Percentiles rank a stretch among this genome's conserved stretches.
These are phyloP conservation scores for Rhodinocichla rosea DNA, from an alignment of 2,113 vertebrate genomes.

Conservation along the genomic window DNA sequence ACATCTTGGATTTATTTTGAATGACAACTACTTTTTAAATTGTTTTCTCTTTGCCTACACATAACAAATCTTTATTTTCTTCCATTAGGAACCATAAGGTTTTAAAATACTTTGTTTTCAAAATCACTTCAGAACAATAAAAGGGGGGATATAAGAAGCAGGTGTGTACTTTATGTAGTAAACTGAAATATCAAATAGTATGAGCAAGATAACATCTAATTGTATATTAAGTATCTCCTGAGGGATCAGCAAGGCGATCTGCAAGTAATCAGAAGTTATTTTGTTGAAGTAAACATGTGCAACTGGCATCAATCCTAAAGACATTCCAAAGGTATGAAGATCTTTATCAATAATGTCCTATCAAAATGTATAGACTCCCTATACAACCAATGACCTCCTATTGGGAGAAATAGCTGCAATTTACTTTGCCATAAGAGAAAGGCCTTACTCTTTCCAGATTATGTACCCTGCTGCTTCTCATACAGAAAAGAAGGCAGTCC, in stretches of 20 bases:
- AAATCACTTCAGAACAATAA: background rate
- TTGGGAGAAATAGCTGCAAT: background rate
- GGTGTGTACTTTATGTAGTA: background rate
- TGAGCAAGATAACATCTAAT: conserved; percentile 18
- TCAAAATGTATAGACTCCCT: background rate
- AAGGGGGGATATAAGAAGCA: background rate
- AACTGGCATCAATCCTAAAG: conserved; percentile 17
- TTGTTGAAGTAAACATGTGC: background rate
- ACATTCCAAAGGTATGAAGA: background rate
- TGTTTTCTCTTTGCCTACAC: background rate
- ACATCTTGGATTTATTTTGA: background rate
- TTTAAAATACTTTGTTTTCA: background rate
- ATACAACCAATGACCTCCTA: background rate
- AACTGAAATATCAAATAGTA: conserved; percentile 10
- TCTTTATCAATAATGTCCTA: conserved; percentile 19
- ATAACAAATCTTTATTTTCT: background rate
- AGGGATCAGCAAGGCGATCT: conserved; percentile 6
- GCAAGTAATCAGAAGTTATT: background rate
- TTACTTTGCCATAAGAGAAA: background rate
- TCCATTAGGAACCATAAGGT: background rate
- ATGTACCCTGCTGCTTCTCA: background rate
- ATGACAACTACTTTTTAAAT: background rate
- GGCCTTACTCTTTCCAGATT: background rate
- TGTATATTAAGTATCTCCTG: background rate
- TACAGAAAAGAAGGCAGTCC: background rate